Evolutionary conservation across 2,888 invertebrate species (phyloP), one percentile per base, ranked within the genome.

Genomic region (Dione juno): DNA sequence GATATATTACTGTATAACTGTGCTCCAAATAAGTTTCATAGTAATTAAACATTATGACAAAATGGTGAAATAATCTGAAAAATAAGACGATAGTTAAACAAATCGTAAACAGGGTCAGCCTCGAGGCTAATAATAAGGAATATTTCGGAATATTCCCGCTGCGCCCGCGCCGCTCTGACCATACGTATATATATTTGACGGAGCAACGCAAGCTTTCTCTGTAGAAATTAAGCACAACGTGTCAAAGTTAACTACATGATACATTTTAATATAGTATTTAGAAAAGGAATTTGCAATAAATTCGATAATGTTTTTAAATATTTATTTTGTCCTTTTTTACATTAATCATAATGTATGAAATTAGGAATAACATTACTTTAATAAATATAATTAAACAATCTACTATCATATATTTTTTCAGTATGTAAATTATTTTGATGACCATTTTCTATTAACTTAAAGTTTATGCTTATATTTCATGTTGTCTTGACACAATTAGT

Each of bases 51-150:
- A 50, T 50, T 10, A 19, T 11, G 9, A 0, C 1, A 57, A 57
- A 37, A 35, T 16, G 1, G 70, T 76, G 76, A 66, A 67, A 75
- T 73, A 74, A 78, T 75, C 75, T 72, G 77, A 80, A 81, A 82
- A 86, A 85, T 83, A 85, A 81, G 81, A 78, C 82, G 79, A 76
- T 84, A 85, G 86, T 87, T 83, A 86, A 84, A 77, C 82, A 82
- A 84, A 87, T 86, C 82, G 88, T 91, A 91, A 91, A 92, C 92
- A 92, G 86, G 84, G 81, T 76, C 86, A 88, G 78, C 92, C 92
- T 90, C 91, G 88, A 28, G 58, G 82, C 88, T 89, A 90, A 88
- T 90, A 87, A 90, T 91, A 92, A 76, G 72, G 70, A 79, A 84
- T 84, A 86, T 88, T 88, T 87, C 84, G 84, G 88, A 88, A 90